Evolutionary conservation across 1,140 invertebrate species (phyloP).

Genomic region (Bilobella aurantiaca): DNA sequence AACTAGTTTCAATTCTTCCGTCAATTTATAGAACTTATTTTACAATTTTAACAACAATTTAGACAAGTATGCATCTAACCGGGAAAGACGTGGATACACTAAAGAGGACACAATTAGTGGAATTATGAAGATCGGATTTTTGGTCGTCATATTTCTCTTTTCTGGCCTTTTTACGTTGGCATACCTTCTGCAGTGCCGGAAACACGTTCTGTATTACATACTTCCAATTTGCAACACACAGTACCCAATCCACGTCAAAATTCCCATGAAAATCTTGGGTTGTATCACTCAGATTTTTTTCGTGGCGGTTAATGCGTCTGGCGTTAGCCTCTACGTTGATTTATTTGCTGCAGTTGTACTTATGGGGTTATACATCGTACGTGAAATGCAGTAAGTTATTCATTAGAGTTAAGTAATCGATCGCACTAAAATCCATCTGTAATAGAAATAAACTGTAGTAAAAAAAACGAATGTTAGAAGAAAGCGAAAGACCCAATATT

Average conservation of each 20-base stretch:
- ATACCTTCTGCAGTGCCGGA: background rate
- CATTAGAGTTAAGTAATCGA: background rate
- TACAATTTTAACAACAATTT: background rate
- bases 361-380: background rate
- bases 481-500: no score
- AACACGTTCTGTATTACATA: background rate
- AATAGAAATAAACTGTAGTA: background rate
- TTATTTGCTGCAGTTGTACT: background rate
- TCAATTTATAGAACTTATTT: background rate
- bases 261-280: background rate
- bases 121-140: background rate
- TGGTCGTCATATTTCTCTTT: background rate
- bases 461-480: no score
- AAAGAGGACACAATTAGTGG: background rate
- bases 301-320: background rate
- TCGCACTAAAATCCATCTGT: background rate
- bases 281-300: background rate
- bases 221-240: background rate
- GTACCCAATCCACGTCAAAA: background rate
- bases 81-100: background rate
- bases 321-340: background rate
- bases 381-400: background rate
- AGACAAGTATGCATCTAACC: background rate
- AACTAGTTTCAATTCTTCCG: no score
- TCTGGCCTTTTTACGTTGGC: background rate